Base-by-base conservation (phyloP, 1,140 invertebrate genomes). In the Procambarus virginalis region DNA sequence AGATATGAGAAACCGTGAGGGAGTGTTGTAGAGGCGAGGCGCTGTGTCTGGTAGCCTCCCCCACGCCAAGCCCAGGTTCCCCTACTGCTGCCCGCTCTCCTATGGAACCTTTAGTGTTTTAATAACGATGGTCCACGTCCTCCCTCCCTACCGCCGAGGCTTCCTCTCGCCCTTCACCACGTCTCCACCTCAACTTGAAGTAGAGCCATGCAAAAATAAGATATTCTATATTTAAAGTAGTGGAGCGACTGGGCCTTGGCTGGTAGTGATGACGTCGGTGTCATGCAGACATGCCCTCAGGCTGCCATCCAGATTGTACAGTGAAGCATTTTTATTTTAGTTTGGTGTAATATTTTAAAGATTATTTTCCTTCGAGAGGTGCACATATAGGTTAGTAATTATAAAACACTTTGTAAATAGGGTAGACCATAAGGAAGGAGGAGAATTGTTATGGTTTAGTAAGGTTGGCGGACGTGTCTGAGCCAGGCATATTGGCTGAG, bases 141-240 rank as follows among this genome's bases (percentile, higher is more conserved):
- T 64, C 12, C 60, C 60, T 64, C 12, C 8, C 51, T 4, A 5
- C 51, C 51, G 55, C 60, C 12, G 4, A 4, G 60, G 14, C 17
- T 17, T 64, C 10, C 60, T 45, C 77, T 79, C 20, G 10, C 48
- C 46, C 45, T 12, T 51, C 49, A 12, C 46, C 48, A 46, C 12
- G 12, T 79, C 48, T 79, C 49, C 14, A 3, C 2, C 48, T 79
- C 51, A 81, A 34, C 5, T 58, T 81, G 20, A 14, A 46, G 4
- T 55, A 22, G 46, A 58, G 76, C 84, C 58, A 46, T 77, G 45
- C 46, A 77, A 78, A 86, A 86, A 75, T 75, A 86, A 84, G 75
- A 64, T 51, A 73, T 60, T 51, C 84, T 86, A 86, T 75, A 86
- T 86, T 76, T 86, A 86, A 86, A 58, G 75, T 60, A 48, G 60